Evolutionary conservation across 2,113 vertebrate species (phyloP).

Genomic region (Brachypodius melanocephalos): DNA sequence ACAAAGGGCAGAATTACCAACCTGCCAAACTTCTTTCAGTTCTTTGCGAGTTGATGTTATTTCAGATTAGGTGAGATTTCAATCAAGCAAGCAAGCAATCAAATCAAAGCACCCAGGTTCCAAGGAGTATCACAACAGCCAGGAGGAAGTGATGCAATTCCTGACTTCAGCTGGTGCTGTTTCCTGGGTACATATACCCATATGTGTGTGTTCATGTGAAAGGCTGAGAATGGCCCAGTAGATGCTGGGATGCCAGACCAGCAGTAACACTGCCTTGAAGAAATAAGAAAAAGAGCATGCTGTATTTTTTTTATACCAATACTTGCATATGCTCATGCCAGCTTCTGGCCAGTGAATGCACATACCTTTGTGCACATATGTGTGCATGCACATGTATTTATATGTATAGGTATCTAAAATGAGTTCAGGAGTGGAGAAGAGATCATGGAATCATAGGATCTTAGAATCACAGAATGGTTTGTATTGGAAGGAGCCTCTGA

Average conservation of each 20-base stretch:
- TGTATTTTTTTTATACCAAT: not conserved
- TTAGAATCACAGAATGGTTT: not conserved
- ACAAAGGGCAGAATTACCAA: not conserved
- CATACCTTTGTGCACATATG: not conserved
- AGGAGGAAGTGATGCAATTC: not conserved
- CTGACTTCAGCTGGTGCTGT: not conserved
- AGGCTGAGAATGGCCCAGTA: not conserved
- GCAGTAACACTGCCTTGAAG: not conserved
- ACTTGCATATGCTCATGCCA: not conserved
- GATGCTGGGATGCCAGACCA: not conserved
- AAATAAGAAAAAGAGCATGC: not conserved
- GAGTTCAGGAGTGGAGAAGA: not conserved
- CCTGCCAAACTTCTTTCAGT: not conserved
- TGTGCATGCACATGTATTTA: not conserved
- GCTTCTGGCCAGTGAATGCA: not conserved
- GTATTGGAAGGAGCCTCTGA: not conserved
- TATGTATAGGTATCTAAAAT: not conserved
- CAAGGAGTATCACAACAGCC: not conserved
- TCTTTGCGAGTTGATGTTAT: not conserved
- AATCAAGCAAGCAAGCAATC: not conserved
- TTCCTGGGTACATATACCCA: not conserved
- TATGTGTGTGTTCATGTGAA: accelerated
- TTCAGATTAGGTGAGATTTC: not conserved
- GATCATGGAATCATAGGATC: not conserved
- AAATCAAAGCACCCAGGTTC: not conserved